These are phyloP conservation scores for Drosophila nr. medialis DNA, from an alignment of 2,888 invertebrate species.

Conservation along the genomic window DNA sequence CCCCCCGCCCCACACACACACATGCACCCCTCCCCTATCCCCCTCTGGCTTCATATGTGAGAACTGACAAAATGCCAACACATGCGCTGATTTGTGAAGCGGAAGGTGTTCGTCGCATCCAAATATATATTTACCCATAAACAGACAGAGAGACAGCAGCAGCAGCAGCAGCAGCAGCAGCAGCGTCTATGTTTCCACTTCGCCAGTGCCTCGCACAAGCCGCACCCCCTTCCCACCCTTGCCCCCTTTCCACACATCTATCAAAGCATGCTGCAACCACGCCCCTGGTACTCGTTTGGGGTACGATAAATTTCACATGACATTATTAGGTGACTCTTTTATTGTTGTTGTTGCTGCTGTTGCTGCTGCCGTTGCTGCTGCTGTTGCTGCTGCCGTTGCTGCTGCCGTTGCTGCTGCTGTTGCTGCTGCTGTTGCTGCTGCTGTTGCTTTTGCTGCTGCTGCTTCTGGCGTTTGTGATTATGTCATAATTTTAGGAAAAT, in stretches of 20 bases:
- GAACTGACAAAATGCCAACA: constrained; percentile 55
- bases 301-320: constrained; percentile 76
- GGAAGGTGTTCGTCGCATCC: constrained; percentile 78
- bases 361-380: constrained; percentile 32
- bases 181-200: constrained; percentile 38
- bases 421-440: constrained; percentile 31
- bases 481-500: constrained; percentile 82
- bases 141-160: not conserved
- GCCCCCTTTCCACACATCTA: not conserved
- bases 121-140: constrained; percentile 60
- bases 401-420: constrained; percentile 20
- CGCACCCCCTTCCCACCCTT: not conserved
- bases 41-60: not conserved
- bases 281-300: constrained; percentile 59
- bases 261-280: constrained; percentile 25
- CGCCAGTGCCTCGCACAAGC: constrained; percentile 12
- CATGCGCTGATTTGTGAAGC: constrained; percentile 76
- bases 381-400: constrained; percentile 30
- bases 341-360: constrained; percentile 37
- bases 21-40: not conserved
- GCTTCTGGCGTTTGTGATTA: constrained; percentile 58
- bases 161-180: not conserved
- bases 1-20: not conserved
- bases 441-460: constrained; percentile 31
- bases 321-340: constrained; percentile 77